Evolutionary conservation across 2,888 invertebrate genomes (phyloP), one percentile per base, ranked within the genome.

Genomic region (Chrysolina haemoptera): DNA sequence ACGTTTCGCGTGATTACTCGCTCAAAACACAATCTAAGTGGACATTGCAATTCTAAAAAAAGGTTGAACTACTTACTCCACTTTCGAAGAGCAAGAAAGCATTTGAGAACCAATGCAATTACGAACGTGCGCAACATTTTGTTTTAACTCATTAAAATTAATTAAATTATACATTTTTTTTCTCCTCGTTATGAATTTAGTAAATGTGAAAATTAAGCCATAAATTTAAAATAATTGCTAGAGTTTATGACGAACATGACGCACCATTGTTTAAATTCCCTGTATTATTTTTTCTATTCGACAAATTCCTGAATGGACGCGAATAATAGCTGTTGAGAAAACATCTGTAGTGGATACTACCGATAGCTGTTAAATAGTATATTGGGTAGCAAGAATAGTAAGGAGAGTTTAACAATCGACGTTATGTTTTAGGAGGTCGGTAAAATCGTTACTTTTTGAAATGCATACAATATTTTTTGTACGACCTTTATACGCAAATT

Each of bases 61-160:
- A 22, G 14, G 18, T 53, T 18, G 50, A 50, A 59, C 59, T 27
- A 59, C 59, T 59, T 59, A 27, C 35, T 59, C 59, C 35, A 59
- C 59, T 59, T 59, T 59, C 59, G 59, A 59, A 59, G 59, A 59
- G 59, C n/a, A 59, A 59, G 22, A 59, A 35, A 59, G 14, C 35
- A 27, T 59, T 35, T 59, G 59, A 35, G 59, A 59, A 59, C n/a
- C 22, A 59, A 59, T 27, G 27, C 27, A 59, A 59, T 59, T 59
- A 59, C 9, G 59, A 16, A 59, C 59, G 35, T 59, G 35, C 16
- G 9, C 27, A 35, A 59, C 27, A 59, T 59, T 59, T 59, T n/a
- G 35, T 35, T 59, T 8, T 27, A 14, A 59, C n/a, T 59, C 22
- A 27, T 59, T 22, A n/a, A 59, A 59, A n/a, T 27, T 14, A 27